Percentiles rank a stretch among this genome's conserved stretches.
Evolutionary conservation across 2,888 invertebrate species (phyloP).

Genomic region (Apoda limacodes): DNA sequence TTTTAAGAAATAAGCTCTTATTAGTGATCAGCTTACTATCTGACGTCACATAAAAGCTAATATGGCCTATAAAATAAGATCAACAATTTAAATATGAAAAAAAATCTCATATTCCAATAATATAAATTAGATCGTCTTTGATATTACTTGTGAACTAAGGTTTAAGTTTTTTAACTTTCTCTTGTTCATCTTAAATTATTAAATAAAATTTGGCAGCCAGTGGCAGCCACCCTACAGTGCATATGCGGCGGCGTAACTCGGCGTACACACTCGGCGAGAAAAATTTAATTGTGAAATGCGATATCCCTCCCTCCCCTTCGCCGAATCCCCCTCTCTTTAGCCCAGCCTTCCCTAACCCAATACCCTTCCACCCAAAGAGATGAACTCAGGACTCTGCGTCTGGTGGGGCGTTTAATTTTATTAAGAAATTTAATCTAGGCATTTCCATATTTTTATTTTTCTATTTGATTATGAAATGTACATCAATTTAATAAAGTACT

Average conservation of each 20-base stretch:
- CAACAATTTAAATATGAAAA: no score
- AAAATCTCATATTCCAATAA: no score
- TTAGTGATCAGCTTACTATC: no score
- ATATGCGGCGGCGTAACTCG: conserved; percentile 43
- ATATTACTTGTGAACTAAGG: no score
- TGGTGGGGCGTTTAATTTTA: conserved; percentile 17
- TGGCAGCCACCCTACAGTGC: conserved; percentile 31
- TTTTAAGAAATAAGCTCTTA: no score
- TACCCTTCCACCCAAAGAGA: not conserved
- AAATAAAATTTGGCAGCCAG: conserved; percentile 36
- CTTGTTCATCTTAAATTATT: no score
- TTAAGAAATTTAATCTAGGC: not conserved
- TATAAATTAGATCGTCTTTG: no score
- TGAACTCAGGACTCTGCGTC: no score
- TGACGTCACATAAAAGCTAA: no score
- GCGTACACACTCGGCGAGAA: conserved; percentile 55
- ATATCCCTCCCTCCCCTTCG: conserved; percentile 25
- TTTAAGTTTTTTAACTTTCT: no score
- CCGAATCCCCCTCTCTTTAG: conserved; percentile 19
- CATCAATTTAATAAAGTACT: no score
- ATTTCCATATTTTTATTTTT: conserved; percentile 9
- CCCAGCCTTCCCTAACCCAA: conserved; percentile 15
- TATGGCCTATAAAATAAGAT: no score
- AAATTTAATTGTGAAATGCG: conserved; percentile 67
- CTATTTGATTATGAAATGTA: not conserved